A percentile compares a stretch with the other conserved stretches of the same genome.
These are phyloP conservation scores for Polypterus senegalus DNA, from an alignment of 2,113 vertebrate genomes.

Conservation along the genomic window DNA sequence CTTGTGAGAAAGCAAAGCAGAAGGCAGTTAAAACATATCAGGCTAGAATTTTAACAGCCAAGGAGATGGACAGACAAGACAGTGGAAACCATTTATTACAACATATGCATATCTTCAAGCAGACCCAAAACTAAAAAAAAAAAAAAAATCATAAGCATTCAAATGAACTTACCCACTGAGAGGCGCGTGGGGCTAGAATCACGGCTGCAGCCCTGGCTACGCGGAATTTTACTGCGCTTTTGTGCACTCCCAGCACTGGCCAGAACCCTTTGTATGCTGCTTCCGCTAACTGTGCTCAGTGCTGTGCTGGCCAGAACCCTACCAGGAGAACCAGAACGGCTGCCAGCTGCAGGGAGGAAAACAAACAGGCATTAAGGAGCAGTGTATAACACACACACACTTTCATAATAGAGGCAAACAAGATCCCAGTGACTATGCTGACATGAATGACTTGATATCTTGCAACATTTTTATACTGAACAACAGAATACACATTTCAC, in stretches of 20 bases:
- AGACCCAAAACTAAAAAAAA: neutral
- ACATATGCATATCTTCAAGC: neutral
- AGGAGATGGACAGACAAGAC: too few species aligned
- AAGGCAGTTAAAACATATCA: neutral
- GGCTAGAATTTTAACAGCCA: neutral
- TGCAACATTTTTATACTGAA: too few species aligned
- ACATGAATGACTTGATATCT: too few species aligned
- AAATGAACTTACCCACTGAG: constrained; percentile 72
- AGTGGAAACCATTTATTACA: too few species aligned
- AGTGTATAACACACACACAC: too few species aligned
- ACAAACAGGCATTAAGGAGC: too few species aligned
- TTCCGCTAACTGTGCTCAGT: constrained; percentile 72
- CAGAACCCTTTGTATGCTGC: constrained; percentile 71
- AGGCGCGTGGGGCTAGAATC: constrained; percentile 88
- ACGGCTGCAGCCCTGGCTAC: constrained; percentile 90
- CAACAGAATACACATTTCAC: too few species aligned
- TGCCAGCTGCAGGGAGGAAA: constrained; percentile 65
- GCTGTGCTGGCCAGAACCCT: constrained; percentile 81
- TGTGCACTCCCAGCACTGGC: constrained; percentile 57
- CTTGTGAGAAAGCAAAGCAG: constrained; percentile 16
- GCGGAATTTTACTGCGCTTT: constrained; percentile 84
- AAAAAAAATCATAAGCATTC: constrained; percentile 8
- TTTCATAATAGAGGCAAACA: too few species aligned
- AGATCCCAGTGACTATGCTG: too few species aligned
- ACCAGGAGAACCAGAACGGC: constrained; percentile 88